These are phyloP conservation scores for Melinaea menophilus DNA, from an alignment of 2,888 invertebrate genomes.

Conservation along the genomic window DNA sequence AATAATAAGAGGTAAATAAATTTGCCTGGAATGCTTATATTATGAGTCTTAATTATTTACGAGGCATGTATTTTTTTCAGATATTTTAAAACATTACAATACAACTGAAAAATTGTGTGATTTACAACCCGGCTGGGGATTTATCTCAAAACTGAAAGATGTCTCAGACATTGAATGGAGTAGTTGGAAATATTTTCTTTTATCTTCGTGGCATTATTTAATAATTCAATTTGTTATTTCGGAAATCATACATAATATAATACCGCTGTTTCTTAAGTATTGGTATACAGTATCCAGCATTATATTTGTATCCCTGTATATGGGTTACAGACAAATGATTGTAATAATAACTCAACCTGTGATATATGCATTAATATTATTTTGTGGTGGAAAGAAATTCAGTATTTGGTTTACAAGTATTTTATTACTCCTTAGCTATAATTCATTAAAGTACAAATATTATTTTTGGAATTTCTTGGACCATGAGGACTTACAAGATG, in stretches of 20 bases:
- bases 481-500: constrained; percentile 63
- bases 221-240: constrained; percentile 75
- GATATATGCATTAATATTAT: constrained; percentile 64
- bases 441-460: constrained; percentile 66
- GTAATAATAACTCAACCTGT: constrained; percentile 77
- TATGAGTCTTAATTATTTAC: neutral
- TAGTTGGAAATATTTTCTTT: constrained; percentile 77
- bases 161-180: constrained; percentile 85
- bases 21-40: neutral
- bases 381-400: constrained; percentile 64
- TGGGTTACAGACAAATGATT: constrained; percentile 71
- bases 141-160: constrained; percentile 79
- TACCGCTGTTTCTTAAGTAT: constrained; percentile 54
- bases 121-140: constrained; percentile 77
- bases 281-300: constrained; percentile 77
- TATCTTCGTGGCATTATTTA: constrained; percentile 74
- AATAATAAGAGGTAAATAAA: neutral
- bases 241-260: constrained; percentile 62
- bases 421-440: constrained; percentile 66
- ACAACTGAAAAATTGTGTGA: constrained; percentile 54
- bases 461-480: constrained; percentile 69
- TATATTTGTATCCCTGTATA: constrained; percentile 61
- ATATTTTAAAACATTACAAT: constrained; percentile 47
- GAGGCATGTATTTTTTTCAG: constrained; percentile 43
- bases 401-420: constrained; percentile 78